Conservation (phyloP, 2,888 invertebrate species). For the Leptopterna dolabrata region DNA sequence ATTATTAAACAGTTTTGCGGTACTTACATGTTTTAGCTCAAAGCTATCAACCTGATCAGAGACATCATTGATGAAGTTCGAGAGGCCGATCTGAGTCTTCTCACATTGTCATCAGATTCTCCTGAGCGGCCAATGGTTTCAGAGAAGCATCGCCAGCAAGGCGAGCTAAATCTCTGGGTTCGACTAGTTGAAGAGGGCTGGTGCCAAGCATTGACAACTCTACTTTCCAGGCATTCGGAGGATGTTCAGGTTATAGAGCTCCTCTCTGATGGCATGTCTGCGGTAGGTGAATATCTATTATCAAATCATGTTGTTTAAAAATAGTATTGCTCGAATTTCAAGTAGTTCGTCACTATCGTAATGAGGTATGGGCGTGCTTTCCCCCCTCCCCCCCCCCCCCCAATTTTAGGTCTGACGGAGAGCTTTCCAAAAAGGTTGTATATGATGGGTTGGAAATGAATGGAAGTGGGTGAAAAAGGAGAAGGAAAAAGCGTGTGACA, state of each 20-base stretch:
- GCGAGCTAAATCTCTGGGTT: constrained; percentile 24
- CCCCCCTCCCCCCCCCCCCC: no score
- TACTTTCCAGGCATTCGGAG: constrained; percentile 55
- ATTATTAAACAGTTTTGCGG: no score
- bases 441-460: no score
- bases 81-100: constrained; percentile 56
- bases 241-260: constrained; percentile 51
- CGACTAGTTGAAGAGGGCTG: constrained; percentile 57
- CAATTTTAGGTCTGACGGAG: no score
- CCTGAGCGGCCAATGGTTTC: constrained; percentile 14
- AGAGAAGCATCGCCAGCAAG: constrained; percentile 32
- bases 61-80: constrained; percentile 72
- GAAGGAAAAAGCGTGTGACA: no score
- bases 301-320: no score
- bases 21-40: constrained; percentile 72
- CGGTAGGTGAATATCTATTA: constrained; percentile 1
- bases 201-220: constrained; percentile 54
- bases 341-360: no score
- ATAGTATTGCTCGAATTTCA: no score
- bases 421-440: no score
- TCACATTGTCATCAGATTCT: neutral
- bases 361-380: no score
- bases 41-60: constrained; percentile 72
- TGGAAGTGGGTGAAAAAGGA: no score
- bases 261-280: constrained; percentile 40